These are phyloP conservation scores for Ciconia stormi DNA, from an alignment of 2,113 vertebrate genomes.

Conservation along the genomic window DNA sequence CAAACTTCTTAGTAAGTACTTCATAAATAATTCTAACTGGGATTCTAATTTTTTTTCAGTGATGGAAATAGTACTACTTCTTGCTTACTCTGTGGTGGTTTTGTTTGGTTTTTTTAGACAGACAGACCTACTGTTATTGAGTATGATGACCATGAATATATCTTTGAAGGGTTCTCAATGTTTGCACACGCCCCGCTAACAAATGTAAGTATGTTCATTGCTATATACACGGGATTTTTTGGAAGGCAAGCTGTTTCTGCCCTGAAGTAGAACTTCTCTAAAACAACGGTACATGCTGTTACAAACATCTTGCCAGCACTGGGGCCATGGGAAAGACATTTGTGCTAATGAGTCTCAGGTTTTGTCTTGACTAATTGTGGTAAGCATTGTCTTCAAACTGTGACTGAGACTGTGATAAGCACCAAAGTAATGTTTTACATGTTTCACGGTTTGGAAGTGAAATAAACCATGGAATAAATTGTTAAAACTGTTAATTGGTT, in stretches of 20 bases:
- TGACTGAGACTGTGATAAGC: not conserved
- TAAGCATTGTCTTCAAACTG: not conserved
- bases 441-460: slow-evolving; percentile 36
- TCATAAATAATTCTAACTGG: not conserved
- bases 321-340: not conserved
- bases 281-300: not conserved
- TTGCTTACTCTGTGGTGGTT: not conserved
- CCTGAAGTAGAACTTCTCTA: not conserved
- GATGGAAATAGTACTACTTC: not conserved
- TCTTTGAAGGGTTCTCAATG: slow-evolving; percentile 98
- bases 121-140: slow-evolving; percentile 97
- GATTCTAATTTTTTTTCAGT: not conserved
- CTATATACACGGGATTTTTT: not conserved
- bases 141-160: slow-evolving; percentile 98
- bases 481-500: slow-evolving; percentile 26
- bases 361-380: slow-evolving; percentile 3
- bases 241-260: not conserved
- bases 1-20: slow-evolving; percentile 93
- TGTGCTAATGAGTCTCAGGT: slow-evolving; percentile 24
- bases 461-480: slow-evolving; percentile 36
- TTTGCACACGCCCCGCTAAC: slow-evolving; percentile 93
- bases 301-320: not conserved
- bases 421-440: not conserved
- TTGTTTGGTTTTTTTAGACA: slow-evolving; percentile 79
- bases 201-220: slow-evolving; percentile 79